phyloP scores from a whole-genome alignment of 2,797 vertebrate species.

The Neosalanx taihuensis region DNA sequence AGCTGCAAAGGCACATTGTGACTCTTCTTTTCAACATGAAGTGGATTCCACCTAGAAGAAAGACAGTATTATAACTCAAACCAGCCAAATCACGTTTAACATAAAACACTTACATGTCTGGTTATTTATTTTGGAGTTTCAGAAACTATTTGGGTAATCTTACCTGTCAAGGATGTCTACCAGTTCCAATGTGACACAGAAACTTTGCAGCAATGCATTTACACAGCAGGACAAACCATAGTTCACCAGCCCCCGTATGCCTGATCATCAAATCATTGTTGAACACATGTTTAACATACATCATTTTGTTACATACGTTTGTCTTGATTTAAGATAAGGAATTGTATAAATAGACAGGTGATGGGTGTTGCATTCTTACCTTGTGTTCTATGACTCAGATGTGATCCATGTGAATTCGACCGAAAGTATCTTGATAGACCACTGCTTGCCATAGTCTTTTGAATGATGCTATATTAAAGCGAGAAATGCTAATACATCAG shows the following conservation, averaged over 20 bases:
- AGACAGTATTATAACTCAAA: conserved; percentile 7
- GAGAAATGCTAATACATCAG: neutral
- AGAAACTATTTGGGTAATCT: conserved; percentile 6
- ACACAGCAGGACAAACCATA: conserved; percentile 68
- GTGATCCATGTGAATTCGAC: too few species aligned
- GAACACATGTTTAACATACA: neutral
- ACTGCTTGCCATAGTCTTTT: neutral
- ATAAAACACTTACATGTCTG: neutral
- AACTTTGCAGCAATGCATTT: conserved; percentile 72
- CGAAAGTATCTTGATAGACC: neutral
- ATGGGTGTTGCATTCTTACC: neutral
- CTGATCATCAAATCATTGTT: conserved; percentile 16
- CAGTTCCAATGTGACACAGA: conserved; percentile 70
- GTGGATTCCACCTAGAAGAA: conserved; percentile 59
- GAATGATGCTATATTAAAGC: neutral
- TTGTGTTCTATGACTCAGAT: neutral
- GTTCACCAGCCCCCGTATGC: conserved; percentile 66
- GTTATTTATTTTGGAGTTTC: too few species aligned
- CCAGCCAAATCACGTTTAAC: neutral
- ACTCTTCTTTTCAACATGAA: neutral
- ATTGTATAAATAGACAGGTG: neutral
- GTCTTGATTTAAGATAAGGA: neutral
- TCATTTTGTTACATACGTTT: neutral
- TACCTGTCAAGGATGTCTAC: conserved; percentile 59
- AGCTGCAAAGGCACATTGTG: conserved; percentile 56